Evolutionary conservation across 1,140 invertebrate species (phyloP).

Genomic region (Bombus ignitus): DNA sequence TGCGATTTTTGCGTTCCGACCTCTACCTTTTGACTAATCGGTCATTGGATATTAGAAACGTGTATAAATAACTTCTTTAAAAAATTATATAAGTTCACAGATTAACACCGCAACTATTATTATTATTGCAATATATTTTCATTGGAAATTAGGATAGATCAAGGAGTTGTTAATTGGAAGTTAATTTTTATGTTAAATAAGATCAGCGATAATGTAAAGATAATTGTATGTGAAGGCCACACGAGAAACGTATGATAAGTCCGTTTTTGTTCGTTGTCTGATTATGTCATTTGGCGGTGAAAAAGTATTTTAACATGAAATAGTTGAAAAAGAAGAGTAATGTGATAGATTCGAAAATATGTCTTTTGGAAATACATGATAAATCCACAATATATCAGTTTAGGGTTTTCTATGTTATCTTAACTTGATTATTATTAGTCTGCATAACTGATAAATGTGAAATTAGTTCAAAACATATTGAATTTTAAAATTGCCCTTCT

Average conservation of each 20-base stretch:
- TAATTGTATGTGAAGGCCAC: neutral
- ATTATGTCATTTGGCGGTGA: neutral
- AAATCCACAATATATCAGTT: neutral
- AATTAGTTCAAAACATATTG: too few species aligned
- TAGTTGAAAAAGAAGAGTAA: too few species aligned
- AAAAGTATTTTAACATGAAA: neutral
- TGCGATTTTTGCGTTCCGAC: slow-evolving; percentile 2
- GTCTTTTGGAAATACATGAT: neutral
- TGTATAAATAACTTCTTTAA: too few species aligned
- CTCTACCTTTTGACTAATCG: neutral
- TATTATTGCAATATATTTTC: neutral
- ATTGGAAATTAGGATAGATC: neutral
- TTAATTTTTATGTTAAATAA: neutral
- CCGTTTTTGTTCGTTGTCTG: neutral
- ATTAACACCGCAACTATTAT: too few species aligned
- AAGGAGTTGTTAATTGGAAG: neutral
- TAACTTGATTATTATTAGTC: neutral
- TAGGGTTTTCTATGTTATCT: neutral
- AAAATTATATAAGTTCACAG: too few species aligned
- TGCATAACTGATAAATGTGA: too few species aligned
- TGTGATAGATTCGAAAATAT: neutral
- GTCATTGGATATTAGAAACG: neutral
- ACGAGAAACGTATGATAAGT: too few species aligned
- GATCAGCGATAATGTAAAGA: neutral
- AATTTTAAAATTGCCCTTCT: too few species aligned